These are phyloP conservation scores for Drosophila orena DNA, from an alignment of 1,140 invertebrate genomes.

Conservation along the genomic window DNA sequence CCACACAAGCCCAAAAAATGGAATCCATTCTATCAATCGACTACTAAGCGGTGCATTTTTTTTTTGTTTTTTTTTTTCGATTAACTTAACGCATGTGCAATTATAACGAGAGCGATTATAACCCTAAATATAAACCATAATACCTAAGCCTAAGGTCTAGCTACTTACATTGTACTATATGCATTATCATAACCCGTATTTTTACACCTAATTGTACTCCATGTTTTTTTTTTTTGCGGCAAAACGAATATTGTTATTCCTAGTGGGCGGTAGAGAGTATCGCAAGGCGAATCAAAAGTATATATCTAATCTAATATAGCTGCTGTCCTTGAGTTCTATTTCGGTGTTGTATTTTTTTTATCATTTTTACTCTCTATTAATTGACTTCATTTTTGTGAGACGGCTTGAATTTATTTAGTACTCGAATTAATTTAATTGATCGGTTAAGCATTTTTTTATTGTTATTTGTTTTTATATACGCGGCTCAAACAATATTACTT, in stretches of 20 bases:
- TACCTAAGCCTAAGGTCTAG: conserved; percentile 45
- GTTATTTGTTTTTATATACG: conserved; percentile 80
- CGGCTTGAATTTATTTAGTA: conserved; percentile 36
- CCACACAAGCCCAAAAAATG: neutral
- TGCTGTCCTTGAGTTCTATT: conserved; percentile 31
- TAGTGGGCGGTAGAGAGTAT: conserved; percentile 39
- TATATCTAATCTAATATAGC: conserved; percentile 20
- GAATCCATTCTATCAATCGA: conserved; percentile 1
- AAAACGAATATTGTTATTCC: conserved; percentile 58
- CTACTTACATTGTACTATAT: conserved; percentile 57
- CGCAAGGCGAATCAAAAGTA: conserved; percentile 14
- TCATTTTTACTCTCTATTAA: conserved; percentile 12
- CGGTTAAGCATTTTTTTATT: conserved; percentile 68
- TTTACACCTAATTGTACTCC: conserved; percentile 7
- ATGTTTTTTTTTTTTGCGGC: conserved; percentile 40
- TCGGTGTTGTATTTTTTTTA: conserved; percentile 65
- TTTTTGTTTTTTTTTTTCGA: conserved; percentile 31
- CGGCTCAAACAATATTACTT: conserved; percentile 67
- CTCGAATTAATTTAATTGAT: conserved; percentile 40
- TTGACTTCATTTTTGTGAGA: conserved; percentile 1
- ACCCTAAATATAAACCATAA: conserved; percentile 13
- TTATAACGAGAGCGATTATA: conserved; percentile 27
- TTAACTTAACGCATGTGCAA: conserved; percentile 59
- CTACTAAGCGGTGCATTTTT: conserved; percentile 67
- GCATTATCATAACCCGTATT: conserved; percentile 21